Conservation (phyloP, 2,113 vertebrate species). For the Parus major region DNA sequence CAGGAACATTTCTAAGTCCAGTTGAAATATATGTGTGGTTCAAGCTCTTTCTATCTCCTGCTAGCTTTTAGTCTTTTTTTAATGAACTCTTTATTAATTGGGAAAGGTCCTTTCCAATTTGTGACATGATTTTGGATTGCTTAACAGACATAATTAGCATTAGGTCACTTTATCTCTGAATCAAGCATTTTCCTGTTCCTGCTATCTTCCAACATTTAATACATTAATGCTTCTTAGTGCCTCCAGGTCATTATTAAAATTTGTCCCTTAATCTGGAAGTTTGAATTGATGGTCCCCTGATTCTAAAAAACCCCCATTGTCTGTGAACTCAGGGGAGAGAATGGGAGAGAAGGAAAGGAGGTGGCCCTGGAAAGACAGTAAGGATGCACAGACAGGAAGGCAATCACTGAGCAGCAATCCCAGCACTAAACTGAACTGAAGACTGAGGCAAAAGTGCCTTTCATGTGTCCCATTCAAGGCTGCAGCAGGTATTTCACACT, state of each 20-base stretch:
- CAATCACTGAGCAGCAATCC: background rate
- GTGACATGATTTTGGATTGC: conserved; percentile 23
- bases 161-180: conserved; percentile 53
- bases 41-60: background rate
- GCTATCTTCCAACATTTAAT: conserved; percentile 29
- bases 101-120: conserved; percentile 25
- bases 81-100: conserved; percentile 32
- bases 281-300: background rate
- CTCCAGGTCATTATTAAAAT: conserved; percentile 17
- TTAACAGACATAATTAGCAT: conserved; percentile 58
- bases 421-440: background rate
- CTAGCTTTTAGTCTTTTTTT: conserved; percentile 29
- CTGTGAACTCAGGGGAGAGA: background rate
- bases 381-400: background rate
- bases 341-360: background rate
- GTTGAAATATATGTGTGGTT: background rate
- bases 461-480: background rate
- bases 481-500: background rate
- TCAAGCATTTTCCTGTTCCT: conserved; percentile 25
- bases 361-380: background rate
- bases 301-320: background rate
- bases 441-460: background rate
- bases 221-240: conserved; percentile 33
- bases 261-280: conserved; percentile 1
- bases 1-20: background rate